Percentiles rank a stretch among this genome's conserved stretches.
These are phyloP conservation scores for Toxotes jaculatrix DNA, from an alignment of 2,113 vertebrate genomes.

Conservation along the genomic window DNA sequence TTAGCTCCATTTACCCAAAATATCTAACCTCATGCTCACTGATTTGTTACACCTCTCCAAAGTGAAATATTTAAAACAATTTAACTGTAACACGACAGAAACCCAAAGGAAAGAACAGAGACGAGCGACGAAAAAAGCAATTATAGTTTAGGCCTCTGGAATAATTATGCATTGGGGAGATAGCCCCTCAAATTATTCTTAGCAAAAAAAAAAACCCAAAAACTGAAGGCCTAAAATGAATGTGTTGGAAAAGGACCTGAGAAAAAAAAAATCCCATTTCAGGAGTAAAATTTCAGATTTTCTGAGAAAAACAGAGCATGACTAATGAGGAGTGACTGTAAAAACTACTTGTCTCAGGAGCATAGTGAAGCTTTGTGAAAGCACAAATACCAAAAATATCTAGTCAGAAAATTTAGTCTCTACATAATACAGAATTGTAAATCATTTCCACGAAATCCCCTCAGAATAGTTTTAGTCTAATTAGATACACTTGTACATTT, in stretches of 20 bases:
- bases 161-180: constrained; percentile 44
- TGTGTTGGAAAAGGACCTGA: constrained; percentile 9
- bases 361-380: neutral
- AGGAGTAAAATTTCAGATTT: constrained; percentile 40
- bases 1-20: constrained; percentile 28
- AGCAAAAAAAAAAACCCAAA: constrained; percentile 22
- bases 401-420: constrained; percentile 7
- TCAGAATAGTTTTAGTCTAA: constrained; percentile 43
- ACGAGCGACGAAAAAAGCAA: constrained; percentile 43
- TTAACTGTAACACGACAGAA: constrained; percentile 26
- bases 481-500: constrained; percentile 55
- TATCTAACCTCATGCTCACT: constrained; percentile 9
- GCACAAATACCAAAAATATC: constrained; percentile 9
- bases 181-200: constrained; percentile 25
- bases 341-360: constrained; percentile 28
- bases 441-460: constrained; percentile 26
- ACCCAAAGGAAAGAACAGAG: constrained; percentile 24
- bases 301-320: constrained; percentile 11
- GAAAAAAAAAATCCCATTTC: constrained; percentile 7
- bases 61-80: constrained; percentile 33
- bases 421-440: constrained; percentile 19
- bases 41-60: constrained; percentile 21
- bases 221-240: neutral
- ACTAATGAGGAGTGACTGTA: constrained; percentile 38
- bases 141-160: constrained; percentile 47